Percentiles rank a stretch among this genome's conserved stretches.
phyloP scores from a whole-genome alignment of 2,113 vertebrate genomes.

The Petrocephalus microphthalmus region DNA sequence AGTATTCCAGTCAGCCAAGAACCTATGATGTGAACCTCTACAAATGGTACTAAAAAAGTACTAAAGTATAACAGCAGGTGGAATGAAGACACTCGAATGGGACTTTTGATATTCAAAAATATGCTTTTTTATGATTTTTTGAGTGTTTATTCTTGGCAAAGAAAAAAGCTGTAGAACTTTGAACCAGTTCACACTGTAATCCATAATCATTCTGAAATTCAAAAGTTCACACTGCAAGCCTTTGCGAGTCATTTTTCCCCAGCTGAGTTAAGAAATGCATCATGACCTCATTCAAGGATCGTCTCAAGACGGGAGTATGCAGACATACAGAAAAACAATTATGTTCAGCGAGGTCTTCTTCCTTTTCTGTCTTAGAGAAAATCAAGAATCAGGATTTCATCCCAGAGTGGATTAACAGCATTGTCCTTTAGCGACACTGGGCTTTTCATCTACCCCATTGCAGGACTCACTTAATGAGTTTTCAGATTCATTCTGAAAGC shows the following conservation, averaged over 20 bases:
- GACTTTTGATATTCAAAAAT: too few relatives aligned
- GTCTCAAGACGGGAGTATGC: neutral
- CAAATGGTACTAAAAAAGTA: neutral
- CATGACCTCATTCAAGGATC: neutral
- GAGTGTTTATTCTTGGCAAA: neutral
- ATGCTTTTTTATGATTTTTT: neutral
- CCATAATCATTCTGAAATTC: neutral
- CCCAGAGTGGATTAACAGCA: slow-evolving; percentile 15
- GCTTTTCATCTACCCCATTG: slow-evolving; percentile 6
- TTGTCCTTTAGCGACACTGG: slow-evolving; percentile 8
- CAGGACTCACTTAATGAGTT: slow-evolving; percentile 9
- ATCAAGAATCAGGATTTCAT: slow-evolving; percentile 20
- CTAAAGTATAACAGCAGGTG: neutral
- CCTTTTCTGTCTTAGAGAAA: neutral
- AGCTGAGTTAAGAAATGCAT: neutral
- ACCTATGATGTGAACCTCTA: neutral
- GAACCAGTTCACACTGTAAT: neutral
- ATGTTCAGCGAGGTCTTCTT: slow-evolving; percentile 3
- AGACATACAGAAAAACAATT: neutral
- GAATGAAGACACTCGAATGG: neutral
- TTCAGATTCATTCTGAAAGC: slow-evolving; percentile 15
- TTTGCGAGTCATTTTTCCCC: neutral
- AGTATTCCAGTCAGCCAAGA: neutral
- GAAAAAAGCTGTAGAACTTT: neutral
- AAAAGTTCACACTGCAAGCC: neutral